phyloP scores from a whole-genome alignment of 2,113 vertebrate species.

The Struthidea cinerea region DNA sequence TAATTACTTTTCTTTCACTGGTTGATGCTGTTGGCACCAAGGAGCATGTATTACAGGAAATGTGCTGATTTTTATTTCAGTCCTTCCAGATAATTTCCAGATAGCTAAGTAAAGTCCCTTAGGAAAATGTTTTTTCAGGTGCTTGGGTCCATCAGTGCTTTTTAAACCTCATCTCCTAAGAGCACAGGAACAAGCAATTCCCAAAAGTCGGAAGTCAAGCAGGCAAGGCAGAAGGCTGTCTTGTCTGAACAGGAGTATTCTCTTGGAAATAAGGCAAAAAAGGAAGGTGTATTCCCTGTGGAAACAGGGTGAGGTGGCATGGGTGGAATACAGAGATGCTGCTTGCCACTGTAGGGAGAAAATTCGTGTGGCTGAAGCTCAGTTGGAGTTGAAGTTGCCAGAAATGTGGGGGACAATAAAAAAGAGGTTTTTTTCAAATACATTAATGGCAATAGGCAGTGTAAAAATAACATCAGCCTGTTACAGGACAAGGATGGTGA shows the following conservation, averaged over 20 bases:
- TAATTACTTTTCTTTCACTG: neutral
- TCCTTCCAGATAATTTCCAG: neutral
- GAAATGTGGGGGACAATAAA: neutral
- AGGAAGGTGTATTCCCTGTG: neutral
- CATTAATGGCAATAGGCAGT: neutral
- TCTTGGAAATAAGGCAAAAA: neutral
- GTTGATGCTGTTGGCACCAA: neutral
- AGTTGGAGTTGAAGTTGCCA: neutral
- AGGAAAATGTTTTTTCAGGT: neutral
- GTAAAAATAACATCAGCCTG: neutral
- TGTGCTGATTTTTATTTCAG: neutral
- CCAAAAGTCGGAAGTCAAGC: neutral
- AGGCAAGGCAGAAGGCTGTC: neutral
- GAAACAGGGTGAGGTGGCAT: neutral
- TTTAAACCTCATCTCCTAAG: neutral
- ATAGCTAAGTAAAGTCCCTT: neutral
- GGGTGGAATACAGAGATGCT: neutral
- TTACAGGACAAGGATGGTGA: neutral
- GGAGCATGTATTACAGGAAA: neutral
- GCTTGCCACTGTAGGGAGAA: neutral
- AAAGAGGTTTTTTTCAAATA: neutral
- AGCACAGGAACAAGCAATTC: neutral
- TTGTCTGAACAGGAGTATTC: neutral
- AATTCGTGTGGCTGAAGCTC: rapidly evolving
- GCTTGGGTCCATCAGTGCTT: neutral